These are phyloP conservation scores for Rotaria macrura DNA, from an alignment of 2,888 invertebrate species.

Conservation along the genomic window DNA sequence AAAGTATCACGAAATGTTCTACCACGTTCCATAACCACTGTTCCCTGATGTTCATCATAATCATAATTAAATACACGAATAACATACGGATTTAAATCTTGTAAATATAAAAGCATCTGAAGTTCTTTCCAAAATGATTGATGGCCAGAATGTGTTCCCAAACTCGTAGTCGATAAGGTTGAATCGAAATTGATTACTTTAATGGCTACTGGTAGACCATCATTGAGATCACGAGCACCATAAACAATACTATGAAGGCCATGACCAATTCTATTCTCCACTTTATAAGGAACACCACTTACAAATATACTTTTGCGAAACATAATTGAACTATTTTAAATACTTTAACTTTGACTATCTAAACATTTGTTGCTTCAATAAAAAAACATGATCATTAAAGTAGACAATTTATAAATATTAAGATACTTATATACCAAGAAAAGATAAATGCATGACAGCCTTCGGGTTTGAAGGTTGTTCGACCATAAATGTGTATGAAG, in stretches of 20 bases:
- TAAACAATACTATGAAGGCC: background rate
- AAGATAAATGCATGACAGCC: background rate
- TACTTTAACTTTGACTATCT: no score
- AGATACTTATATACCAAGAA: background rate
- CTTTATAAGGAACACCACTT: background rate
- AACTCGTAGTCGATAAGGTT: no score
- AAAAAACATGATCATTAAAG: background rate
- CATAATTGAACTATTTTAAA: no score
- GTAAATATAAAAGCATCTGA: background rate
- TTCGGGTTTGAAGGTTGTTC: background rate
- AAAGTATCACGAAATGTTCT: conserved; percentile 5
- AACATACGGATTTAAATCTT: background rate
- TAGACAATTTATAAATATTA: background rate
- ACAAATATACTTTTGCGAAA: background rate
- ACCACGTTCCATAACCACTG: background rate
- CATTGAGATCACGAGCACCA: background rate
- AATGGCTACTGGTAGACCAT: background rate
- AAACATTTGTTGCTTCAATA: no score
- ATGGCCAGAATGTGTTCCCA: background rate
- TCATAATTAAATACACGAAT: conserved; percentile 9
- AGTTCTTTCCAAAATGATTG: background rate
- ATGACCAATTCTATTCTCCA: background rate
- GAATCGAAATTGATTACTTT: background rate
- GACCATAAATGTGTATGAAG: background rate
- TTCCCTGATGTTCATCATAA: background rate